Percentiles rank a stretch among this genome's conserved stretches.
Conservation (phyloP, 37 sponge, comb jelly and placozoan species). For the Haliclona indistincta region DNA sequence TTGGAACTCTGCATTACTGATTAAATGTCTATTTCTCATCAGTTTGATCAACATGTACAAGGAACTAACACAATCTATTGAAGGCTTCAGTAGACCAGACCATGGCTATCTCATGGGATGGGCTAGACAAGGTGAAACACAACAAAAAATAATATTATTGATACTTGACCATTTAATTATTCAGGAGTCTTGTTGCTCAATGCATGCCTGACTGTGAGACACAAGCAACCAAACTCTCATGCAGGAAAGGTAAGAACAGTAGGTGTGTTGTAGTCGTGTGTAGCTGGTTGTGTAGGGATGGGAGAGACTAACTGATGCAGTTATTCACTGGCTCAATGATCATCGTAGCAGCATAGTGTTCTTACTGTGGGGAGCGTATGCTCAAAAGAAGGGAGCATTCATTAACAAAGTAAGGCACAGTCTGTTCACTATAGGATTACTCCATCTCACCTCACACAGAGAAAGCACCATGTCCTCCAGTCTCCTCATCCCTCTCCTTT, state of each 20-base stretch:
- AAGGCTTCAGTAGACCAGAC: slow-evolving; percentile 73
- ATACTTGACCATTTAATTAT: neutral
- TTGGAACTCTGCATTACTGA: neutral
- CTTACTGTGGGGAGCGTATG: slow-evolving; percentile 93
- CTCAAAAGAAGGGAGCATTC: slow-evolving; percentile 90
- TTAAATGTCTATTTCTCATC: neutral
- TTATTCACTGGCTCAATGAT: slow-evolving; percentile 87
- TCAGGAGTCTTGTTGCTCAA: slow-evolving; percentile 95
- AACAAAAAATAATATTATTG: too few species aligned
- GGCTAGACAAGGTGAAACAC: slow-evolving; percentile 94
- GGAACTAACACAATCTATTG: slow-evolving; percentile 72
- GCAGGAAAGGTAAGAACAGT: slow-evolving; percentile 52
- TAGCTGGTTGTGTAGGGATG: slow-evolving; percentile 68
- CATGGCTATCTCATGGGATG: slow-evolving; percentile 93
- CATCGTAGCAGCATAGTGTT: slow-evolving; percentile 74
- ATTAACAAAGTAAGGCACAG: slow-evolving; percentile 47
- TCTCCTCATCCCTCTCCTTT: slow-evolving; percentile 94
- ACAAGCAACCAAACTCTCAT: slow-evolving; percentile 89
- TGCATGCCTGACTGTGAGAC: slow-evolving; percentile 92
- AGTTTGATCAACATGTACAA: slow-evolving; percentile 96
- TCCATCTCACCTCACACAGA: neutral
- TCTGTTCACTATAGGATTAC: neutral
- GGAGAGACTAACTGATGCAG: slow-evolving; percentile 98
- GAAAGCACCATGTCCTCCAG: slow-evolving; percentile 85
- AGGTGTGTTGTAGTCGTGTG: neutral